These are phyloP conservation scores for Drosophila kanapiae DNA, from an alignment of 1,140 invertebrate species.

Conservation along the genomic window DNA sequence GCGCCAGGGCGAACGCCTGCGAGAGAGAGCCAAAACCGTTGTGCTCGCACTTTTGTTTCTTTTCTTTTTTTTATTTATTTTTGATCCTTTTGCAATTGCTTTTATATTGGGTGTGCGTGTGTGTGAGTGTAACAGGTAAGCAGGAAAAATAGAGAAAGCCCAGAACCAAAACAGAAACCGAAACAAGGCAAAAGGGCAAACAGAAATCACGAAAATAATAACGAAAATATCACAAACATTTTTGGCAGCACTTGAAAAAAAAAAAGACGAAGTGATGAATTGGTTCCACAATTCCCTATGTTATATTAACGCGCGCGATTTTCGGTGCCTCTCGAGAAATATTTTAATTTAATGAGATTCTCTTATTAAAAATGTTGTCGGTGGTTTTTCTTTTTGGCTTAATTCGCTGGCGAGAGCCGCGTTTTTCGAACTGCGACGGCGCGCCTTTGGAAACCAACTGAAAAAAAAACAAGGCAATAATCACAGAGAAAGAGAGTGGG, in stretches of 20 bases:
- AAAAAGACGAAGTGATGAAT: slow-evolving; percentile 3
- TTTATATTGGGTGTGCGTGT: slow-evolving; percentile 6
- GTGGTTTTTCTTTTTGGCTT: slow-evolving; percentile 7
- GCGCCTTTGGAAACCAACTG: slow-evolving; percentile 67
- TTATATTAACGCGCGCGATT: neutral
- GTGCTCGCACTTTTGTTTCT: slow-evolving; percentile 26
- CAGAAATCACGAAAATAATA: slow-evolving; percentile 25
- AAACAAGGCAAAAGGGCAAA: slow-evolving; percentile 46
- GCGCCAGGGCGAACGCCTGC: neutral
- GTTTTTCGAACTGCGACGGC: slow-evolving; percentile 63
- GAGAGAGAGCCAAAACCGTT: slow-evolving; percentile 25
- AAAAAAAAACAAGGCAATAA: slow-evolving; percentile 27
- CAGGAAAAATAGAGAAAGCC: slow-evolving; percentile 13
- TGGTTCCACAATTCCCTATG: slow-evolving; percentile 5
- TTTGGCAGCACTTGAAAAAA: slow-evolving; percentile 43
- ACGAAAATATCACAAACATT: slow-evolving; percentile 26
- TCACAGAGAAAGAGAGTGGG: slow-evolving; percentile 30
- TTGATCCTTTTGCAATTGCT: slow-evolving; percentile 23
- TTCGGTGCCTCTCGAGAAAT: no score
- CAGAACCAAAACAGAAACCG: slow-evolving; percentile 40
- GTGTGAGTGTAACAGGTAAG: slow-evolving; percentile 39
- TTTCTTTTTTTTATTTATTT: slow-evolving; percentile 8
- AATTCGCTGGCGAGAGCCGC: slow-evolving; percentile 25
- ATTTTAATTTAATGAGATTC: neutral
- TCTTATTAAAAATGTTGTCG: slow-evolving; percentile 5